phyloP scores from a whole-genome alignment of 1,140 invertebrate genomes.

The Lerema accius region DNA sequence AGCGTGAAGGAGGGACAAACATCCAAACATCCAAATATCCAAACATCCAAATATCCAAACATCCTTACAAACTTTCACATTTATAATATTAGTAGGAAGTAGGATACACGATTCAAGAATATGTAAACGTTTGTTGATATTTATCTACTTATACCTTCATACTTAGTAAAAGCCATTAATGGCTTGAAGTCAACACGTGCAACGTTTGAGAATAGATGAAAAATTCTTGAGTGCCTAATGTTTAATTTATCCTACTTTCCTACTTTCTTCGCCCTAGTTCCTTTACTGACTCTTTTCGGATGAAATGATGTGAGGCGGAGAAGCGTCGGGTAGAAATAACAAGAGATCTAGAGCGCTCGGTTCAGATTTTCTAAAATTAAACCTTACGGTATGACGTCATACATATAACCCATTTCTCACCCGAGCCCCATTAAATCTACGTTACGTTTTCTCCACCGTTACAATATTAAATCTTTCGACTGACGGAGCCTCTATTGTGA shows the following conservation, averaged over 20 bases:
- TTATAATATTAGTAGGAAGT: too few relatives aligned
- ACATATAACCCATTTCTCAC: slow-evolving; percentile 26
- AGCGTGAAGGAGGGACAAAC: too few relatives aligned
- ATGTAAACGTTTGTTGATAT: too few relatives aligned
- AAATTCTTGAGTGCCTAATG: neutral
- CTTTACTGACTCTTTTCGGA: neutral
- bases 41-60: too few relatives aligned
- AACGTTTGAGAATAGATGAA: neutral
- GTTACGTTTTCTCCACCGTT: slow-evolving; percentile 14
- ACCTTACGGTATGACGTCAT: slow-evolving; percentile 20
- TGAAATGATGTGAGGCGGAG: slow-evolving; percentile 9
- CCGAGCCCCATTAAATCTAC: slow-evolving; percentile 24
- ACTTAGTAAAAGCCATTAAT: too few relatives aligned
- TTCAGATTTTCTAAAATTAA: slow-evolving; percentile 25
- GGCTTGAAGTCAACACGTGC: too few relatives aligned
- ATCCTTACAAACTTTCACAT: too few relatives aligned
- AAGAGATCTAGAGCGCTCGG: slow-evolving; percentile 15
- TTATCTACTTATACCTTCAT: too few relatives aligned
- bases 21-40: too few relatives aligned
- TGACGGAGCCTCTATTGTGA: slow-evolving; percentile 7
- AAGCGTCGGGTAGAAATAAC: slow-evolving; percentile 6
- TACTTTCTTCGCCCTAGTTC: slow-evolving; percentile 16
- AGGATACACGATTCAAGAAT: too few relatives aligned
- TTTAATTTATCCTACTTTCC: slow-evolving; percentile 14
- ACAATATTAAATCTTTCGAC: slow-evolving; percentile 23